These are phyloP conservation scores for Lordiphosa collinella DNA, from an alignment of 1,140 invertebrate species.

Conservation along the genomic window DNA sequence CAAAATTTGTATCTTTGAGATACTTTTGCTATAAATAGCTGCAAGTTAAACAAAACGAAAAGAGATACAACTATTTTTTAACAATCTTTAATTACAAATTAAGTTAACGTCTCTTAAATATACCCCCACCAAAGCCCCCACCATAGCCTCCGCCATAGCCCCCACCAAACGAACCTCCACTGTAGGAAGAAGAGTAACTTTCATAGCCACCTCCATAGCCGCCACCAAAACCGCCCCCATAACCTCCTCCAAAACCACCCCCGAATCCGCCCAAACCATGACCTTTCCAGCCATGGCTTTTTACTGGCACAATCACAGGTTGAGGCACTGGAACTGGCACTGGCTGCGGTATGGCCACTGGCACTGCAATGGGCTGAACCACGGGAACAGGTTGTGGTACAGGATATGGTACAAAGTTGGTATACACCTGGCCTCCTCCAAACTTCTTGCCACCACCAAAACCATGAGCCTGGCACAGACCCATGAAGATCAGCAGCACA, in stretches of 20 bases:
- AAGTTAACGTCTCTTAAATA: slow-evolving; percentile 4
- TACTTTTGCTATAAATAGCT: slow-evolving; percentile 24
- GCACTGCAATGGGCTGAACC: neutral
- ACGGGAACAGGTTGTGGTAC: slow-evolving; percentile 48
- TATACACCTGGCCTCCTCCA: slow-evolving; percentile 45
- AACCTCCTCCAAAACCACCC: slow-evolving; percentile 23
- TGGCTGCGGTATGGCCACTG: slow-evolving; percentile 24
- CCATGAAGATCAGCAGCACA: slow-evolving; percentile 23
- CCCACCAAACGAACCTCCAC: slow-evolving; percentile 12
- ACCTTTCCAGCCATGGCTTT: slow-evolving; percentile 12
- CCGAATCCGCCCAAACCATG: slow-evolving; percentile 21
- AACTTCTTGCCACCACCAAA: slow-evolving; percentile 51
- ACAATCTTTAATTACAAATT: too few relatives aligned
- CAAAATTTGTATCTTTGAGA: slow-evolving; percentile 10
- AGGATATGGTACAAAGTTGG: slow-evolving; percentile 48
- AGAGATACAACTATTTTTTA: neutral
- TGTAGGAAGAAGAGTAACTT: neutral
- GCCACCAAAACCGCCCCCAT: slow-evolving; percentile 16
- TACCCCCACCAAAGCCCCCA: slow-evolving; percentile 6
- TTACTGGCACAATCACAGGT: slow-evolving; percentile 10
- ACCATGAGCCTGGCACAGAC: slow-evolving; percentile 27
- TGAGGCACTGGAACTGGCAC: slow-evolving; percentile 12
- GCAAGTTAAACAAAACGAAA: neutral
- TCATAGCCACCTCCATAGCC: slow-evolving; percentile 16
- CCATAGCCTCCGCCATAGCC: slow-evolving; percentile 43